These are phyloP conservation scores for Anabas testudineus DNA, from an alignment of 2,797 vertebrate genomes.

Conservation along the genomic window DNA sequence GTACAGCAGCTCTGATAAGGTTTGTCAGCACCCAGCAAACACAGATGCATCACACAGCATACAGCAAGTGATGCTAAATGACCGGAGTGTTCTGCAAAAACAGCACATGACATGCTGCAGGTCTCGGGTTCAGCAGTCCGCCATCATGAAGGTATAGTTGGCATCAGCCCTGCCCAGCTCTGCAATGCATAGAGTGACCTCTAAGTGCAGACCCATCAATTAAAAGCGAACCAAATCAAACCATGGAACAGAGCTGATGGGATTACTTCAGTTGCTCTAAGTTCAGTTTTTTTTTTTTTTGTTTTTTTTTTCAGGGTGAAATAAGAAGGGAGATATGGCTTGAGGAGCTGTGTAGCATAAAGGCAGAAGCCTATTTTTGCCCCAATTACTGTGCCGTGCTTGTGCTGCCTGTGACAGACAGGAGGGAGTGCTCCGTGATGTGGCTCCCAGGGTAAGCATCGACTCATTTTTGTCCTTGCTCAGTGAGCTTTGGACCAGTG, in stretches of 20 bases:
- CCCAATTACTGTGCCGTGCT: slow-evolving; percentile 54
- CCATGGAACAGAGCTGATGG: slow-evolving; percentile 55
- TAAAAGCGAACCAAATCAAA: slow-evolving; percentile 68
- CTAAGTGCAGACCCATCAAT: slow-evolving; percentile 52
- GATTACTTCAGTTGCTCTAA: slow-evolving; percentile 62
- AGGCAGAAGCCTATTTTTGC: slow-evolving; percentile 47
- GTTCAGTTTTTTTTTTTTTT: neutral
- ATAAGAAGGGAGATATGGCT: slow-evolving; percentile 28
- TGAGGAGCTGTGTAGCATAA: slow-evolving; percentile 9
- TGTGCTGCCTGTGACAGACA: slow-evolving; percentile 27
- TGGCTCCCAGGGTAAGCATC: slow-evolving; percentile 30
- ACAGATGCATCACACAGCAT: slow-evolving; percentile 5
- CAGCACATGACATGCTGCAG: slow-evolving; percentile 45
- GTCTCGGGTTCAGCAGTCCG: slow-evolving; percentile 27
- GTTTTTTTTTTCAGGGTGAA: slow-evolving; percentile 34
- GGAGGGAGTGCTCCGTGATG: slow-evolving; percentile 16
- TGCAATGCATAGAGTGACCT: slow-evolving; percentile 58
- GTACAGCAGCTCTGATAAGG: neutral
- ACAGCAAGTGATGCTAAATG: slow-evolving; percentile 46
- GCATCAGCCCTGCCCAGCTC: slow-evolving; percentile 44
- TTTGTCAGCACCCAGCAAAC: slow-evolving; percentile 29
- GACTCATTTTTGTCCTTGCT: slow-evolving; percentile 15
- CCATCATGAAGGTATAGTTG: slow-evolving; percentile 59
- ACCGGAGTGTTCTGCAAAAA: slow-evolving; percentile 19
- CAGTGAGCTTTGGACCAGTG: slow-evolving; percentile 19